Conservation (phyloP, 1,140 invertebrate species). For the Sweltsa coloradensis region DNA sequence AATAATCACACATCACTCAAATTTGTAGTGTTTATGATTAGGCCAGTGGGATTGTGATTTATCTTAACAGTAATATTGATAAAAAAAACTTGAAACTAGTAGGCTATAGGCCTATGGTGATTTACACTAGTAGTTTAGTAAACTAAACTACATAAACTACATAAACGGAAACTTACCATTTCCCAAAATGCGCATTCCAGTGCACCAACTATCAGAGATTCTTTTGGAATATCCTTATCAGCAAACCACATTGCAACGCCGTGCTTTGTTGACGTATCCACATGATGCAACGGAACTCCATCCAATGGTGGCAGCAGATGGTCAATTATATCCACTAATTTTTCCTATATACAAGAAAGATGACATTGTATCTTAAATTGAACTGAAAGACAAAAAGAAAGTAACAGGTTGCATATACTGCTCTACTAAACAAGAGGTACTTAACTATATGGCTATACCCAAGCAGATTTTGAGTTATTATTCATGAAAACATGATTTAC, state of each 20-base stretch:
- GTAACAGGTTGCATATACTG: too few relatives aligned
- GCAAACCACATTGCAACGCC: conserved; percentile 24
- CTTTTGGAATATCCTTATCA: conserved; percentile 31
- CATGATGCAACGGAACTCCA: conserved; percentile 16
- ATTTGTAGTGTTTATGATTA: too few relatives aligned
- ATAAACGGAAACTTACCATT: conserved; percentile 37
- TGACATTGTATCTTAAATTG: neutral
- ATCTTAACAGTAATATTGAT: too few relatives aligned
- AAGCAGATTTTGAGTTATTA: too few relatives aligned
- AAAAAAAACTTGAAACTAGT: too few relatives aligned
- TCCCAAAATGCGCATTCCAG: conserved; percentile 56
- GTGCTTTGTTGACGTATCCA: conserved; percentile 12
- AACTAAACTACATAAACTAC: neutral
- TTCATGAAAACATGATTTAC: too few relatives aligned
- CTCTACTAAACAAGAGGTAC: too few relatives aligned
- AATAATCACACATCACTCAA: too few relatives aligned
- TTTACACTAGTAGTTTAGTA: too few relatives aligned
- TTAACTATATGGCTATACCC: too few relatives aligned
- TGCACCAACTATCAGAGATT: conserved; percentile 55
- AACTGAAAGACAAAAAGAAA: neutral
- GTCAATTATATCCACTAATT: conserved; percentile 34
- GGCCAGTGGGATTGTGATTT: too few relatives aligned
- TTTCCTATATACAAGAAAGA: conserved; percentile 25
- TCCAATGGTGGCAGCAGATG: conserved; percentile 29
- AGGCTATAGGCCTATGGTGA: too few relatives aligned